Percentiles rank a stretch among this genome's conserved stretches.
Conservation (phyloP, 1,140 invertebrate species). For the Zaprionus africanus region DNA sequence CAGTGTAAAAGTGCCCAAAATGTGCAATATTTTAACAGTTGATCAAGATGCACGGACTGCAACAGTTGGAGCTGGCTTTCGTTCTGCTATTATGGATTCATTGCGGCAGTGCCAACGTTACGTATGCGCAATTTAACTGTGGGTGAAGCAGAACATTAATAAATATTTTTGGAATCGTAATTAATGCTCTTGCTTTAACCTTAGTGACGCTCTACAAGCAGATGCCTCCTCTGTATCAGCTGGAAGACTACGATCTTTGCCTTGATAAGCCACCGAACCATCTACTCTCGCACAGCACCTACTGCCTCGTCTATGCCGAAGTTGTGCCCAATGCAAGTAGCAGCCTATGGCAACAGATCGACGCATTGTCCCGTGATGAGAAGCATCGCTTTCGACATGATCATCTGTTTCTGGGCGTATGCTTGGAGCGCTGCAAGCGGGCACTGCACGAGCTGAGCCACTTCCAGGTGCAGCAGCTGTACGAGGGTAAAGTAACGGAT, state of each 20-base stretch:
- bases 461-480: slow-evolving; percentile 30
- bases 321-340: slow-evolving; percentile 74
- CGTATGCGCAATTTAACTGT: slow-evolving; percentile 56
- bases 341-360: slow-evolving; percentile 84
- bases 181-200: not conserved
- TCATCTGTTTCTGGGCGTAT: slow-evolving; percentile 85
- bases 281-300: slow-evolving; percentile 52
- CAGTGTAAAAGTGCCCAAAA: slow-evolving; percentile 33
- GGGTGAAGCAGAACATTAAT: slow-evolving; percentile 18
- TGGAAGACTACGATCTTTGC: slow-evolving; percentile 85
- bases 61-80: slow-evolving; percentile 2
- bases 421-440: slow-evolving; percentile 78
- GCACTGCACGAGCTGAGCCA: slow-evolving; percentile 17
- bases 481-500: slow-evolving; percentile 44
- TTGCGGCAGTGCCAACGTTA: not conserved
- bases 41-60: slow-evolving; percentile 29
- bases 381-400: slow-evolving; percentile 86
- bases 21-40: slow-evolving; percentile 34
- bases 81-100: slow-evolving; percentile 6
- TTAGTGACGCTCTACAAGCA: slow-evolving; percentile 64
- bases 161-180: not conserved
- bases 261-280: slow-evolving; percentile 54
- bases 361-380: slow-evolving; percentile 77
- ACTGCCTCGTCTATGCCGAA: slow-evolving; percentile 85
- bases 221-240: slow-evolving; percentile 84